These are phyloP conservation scores for Lophotis ruficrista DNA, from an alignment of 2,113 vertebrate species.

Conservation along the genomic window DNA sequence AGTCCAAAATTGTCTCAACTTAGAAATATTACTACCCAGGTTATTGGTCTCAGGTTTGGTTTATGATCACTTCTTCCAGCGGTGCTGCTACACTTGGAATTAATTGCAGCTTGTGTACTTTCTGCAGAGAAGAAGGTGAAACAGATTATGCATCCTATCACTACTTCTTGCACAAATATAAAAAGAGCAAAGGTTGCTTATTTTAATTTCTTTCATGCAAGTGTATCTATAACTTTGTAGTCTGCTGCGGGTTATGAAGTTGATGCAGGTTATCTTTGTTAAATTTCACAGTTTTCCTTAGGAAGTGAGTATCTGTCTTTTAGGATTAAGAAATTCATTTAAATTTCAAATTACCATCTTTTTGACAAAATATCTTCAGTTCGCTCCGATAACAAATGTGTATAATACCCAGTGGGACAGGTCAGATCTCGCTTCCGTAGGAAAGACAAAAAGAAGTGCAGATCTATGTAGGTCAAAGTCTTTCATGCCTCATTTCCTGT, in stretches of 20 bases:
- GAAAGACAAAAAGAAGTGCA: not conserved
- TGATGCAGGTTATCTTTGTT: not conserved
- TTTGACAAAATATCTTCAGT: not conserved
- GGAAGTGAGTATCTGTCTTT: not conserved
- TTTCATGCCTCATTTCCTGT: not conserved
- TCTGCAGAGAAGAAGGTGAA: not conserved
- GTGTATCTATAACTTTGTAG: not conserved
- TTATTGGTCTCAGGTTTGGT: not conserved
- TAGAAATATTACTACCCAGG: slow-evolving; percentile 10
- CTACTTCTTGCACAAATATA: not conserved
- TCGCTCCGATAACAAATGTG: not conserved
- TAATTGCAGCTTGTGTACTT: not conserved
- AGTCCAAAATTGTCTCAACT: slow-evolving; percentile 18
- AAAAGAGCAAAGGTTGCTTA: not conserved
- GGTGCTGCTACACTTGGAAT: not conserved
- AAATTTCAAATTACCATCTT: not conserved
- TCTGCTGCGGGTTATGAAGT: not conserved
- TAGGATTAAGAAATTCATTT: not conserved
- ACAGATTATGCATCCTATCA: not conserved
- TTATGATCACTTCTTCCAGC: not conserved
- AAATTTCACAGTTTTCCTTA: not conserved
- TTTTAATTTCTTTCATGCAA: not conserved
- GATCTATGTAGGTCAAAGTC: not conserved
- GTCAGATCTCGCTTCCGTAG: not conserved
- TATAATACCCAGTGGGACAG: not conserved